Evolutionary conservation across 2,113 vertebrate genomes (phyloP), one percentile per base, ranked within the genome.

Genomic region (Lethenteron camtschaticum): DNA sequence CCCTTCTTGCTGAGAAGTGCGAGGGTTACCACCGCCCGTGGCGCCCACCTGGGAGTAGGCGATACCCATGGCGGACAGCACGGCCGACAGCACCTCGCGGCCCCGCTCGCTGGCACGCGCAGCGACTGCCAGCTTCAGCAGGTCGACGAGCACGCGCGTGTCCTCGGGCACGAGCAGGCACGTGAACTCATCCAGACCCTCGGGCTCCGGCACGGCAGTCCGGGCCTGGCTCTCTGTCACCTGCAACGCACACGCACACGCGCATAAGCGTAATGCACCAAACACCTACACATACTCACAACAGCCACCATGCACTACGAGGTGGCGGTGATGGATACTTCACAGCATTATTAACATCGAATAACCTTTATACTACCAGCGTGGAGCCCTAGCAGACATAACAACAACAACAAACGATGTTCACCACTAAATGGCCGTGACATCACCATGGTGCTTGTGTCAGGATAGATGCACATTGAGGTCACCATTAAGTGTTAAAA

Each of bases 1-100:
- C 41, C 41, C 41, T 41, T 41, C 41, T 41, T 41, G 41, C 41
- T 1, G 41, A 41, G 41, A 41, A 5, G 41, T 41, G 41, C 41
- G 41, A 41, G 41, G 41, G 41, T 41, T 41, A 41, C 41, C 41
- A 41, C 41, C 41, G 6, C 41, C 41, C 41, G 41, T 41, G 59
- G 24, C 10, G 63, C 63, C 9, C 63, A 87, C 94, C 89, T 95
- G 91, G 10, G 92, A 88, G 77, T 91, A 99, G 24, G 90, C 88
- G 1, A 87, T 94, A 16, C 91, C 92, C 91, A 97, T 96, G 71
- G 88, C 94, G 2, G 91, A 95, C 16, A 99, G 81, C 73, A 99
- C 87, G 3, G 92, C 89, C 0, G 94, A 96, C 16, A 99, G 82
- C 70, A 97, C 92, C 4, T 95, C 91, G 74, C 76, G 84, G 69